Evolutionary conservation across 2,888 invertebrate species (phyloP), one percentile per base, ranked within the genome.

Genomic region (Sepioteuthis lessoniana): DNA sequence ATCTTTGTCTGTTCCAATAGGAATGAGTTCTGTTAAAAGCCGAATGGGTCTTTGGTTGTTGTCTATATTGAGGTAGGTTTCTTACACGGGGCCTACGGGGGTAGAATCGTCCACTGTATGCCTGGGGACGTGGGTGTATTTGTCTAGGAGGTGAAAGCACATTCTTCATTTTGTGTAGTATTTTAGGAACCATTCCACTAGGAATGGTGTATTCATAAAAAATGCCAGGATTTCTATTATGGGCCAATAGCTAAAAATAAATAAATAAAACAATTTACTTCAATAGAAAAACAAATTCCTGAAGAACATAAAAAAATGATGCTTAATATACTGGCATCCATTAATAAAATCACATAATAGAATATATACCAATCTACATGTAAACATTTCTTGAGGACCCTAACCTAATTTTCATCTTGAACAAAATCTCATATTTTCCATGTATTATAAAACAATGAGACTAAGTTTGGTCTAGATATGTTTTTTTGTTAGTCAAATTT

Each of bases 201-300:
- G 98, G 98, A 94, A 99, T 97, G 95, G 98, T 98, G 97, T 98
- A 99, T 97, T 99, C 98, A 97, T 99, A 99, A 97, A 98, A 98
- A 95, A 99, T 98, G 37, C 98, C 99, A 91, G 98, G 98, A 97
- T 99, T 99, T 95, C 98, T 98, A 97, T 98, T 98, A 96, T 98
- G 98, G 96, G 98, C 98, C 94, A 98, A 98, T 95, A 99, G 98
- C 98, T 99, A 76, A 38, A 35, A 46, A 42, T 92, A 38, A 93
- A n/a, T 25, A 93, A 31, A 76, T 76, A 76, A 31, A 76, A 76
- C n/a, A 35, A 76, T 8, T 55, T 28, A 55, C 21, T 5, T 55
- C 28, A 55, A 55, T 7, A 50, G 25, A 25, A 50, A 50, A 50
- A 50, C 10, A 10, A 55, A 42, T 42, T 42, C n/a, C 42, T 42